A percentile compares a stretch with the other conserved stretches of the same genome.
Conservation (phyloP, 2,113 vertebrate species). For the Prunella fulvescens region DNA sequence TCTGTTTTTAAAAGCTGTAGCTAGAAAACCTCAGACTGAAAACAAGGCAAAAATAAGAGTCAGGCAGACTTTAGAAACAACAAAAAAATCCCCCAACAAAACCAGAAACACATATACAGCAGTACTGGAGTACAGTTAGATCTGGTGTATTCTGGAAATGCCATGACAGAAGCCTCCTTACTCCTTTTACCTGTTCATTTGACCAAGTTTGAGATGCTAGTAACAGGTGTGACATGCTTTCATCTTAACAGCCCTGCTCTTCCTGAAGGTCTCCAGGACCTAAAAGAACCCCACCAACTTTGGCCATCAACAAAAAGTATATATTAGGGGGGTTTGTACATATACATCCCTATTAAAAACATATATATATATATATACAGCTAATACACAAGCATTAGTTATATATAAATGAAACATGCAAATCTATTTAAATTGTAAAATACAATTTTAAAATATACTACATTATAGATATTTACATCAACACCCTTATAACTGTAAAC, state of each 20-base stretch:
- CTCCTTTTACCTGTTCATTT: not conserved
- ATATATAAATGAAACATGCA: not conserved
- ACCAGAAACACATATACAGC: not conserved
- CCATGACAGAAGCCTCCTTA: not conserved
- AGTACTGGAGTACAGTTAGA: not conserved
- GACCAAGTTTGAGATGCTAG: not conserved
- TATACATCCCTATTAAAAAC: not conserved
- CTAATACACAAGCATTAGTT: not conserved
- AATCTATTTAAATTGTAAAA: not conserved
- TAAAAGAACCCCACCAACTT: not conserved
- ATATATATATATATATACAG: not conserved
- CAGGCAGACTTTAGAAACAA: not conserved
- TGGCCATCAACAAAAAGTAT: not conserved
- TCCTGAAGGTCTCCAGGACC: not conserved
- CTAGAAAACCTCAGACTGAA: not conserved
- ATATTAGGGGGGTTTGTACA: fast-evolving
- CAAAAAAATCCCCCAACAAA: not conserved
- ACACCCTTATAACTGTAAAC: not conserved
- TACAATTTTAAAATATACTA: not conserved
- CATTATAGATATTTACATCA: not conserved
- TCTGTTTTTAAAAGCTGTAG: not conserved
- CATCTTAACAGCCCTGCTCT: not conserved
- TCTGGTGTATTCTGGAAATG: not conserved
- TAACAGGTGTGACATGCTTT: not conserved
- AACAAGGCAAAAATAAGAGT: not conserved